A percentile compares a stretch with the other conserved stretches of the same genome.
These are phyloP conservation scores for Gymnothorax javanicus DNA, from an alignment of 2,797 vertebrate species.

Conservation along the genomic window DNA sequence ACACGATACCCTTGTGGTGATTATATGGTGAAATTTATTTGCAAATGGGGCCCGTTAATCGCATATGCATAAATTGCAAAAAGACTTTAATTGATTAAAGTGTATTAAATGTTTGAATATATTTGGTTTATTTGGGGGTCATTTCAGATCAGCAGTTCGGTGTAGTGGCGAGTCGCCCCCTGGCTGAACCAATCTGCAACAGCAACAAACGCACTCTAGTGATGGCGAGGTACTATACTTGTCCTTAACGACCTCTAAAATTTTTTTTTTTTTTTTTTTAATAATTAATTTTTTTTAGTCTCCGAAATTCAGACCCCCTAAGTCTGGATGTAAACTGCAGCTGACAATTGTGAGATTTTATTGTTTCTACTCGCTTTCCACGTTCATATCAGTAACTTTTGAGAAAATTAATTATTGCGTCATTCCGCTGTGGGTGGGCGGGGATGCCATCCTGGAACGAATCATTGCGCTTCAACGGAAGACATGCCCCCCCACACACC, in stretches of 20 bases:
- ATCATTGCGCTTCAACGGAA: constrained; percentile 7
- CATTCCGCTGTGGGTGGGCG: constrained; percentile 7
- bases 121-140: neutral
- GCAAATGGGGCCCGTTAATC: no score
- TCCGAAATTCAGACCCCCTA: neutral
- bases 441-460: constrained; percentile 14
- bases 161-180: neutral
- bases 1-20: no score
- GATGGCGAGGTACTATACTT: neutral
- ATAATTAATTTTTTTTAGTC: neutral
- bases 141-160: neutral
- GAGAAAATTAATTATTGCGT: neutral
- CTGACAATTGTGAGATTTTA: neutral
- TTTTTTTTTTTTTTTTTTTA: neutral
- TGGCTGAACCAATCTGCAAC: neutral
- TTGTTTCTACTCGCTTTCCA: neutral
- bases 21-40: no score
- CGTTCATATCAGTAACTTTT: neutral
- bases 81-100: neutral
- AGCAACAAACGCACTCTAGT: neutral
- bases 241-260: neutral
- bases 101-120: neutral
- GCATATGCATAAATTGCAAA: no score
- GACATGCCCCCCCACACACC: constrained; percentile 40
- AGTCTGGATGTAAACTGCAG: neutral